Base-by-base conservation (phyloP, 2,113 vertebrate species). In the Ciconia maguari region DNA sequence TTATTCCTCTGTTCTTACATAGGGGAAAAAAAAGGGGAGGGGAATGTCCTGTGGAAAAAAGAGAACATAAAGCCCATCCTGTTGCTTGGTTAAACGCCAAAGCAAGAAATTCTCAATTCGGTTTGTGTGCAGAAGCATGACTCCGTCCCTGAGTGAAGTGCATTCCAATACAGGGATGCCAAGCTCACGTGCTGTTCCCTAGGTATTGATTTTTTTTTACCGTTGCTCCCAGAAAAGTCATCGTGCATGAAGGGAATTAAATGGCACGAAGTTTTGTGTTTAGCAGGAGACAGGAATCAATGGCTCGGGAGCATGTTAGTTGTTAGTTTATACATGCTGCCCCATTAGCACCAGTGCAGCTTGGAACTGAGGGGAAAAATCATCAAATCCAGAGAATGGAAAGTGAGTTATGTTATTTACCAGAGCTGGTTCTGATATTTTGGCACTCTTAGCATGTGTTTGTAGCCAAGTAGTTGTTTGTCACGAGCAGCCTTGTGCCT, bases 171-270 rank as follows among this genome's bases (percentile, higher is more conserved):
- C 34, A 66, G 82, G 54, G 64, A 85, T 87, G 91, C 87, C 89
- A 91, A 82, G 57, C 84, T 93, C 49, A 10, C 89, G 60, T 42
- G 41, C n/a, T 94, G 87, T 82, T 97, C 94, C 81, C 89, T 82
- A 46, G 81, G 70, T 94, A 92, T 66, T 87, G 48, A 68, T 91
- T 38, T 46, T 83, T 92, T 96, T 93, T 95, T 60, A 90, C 41
- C 79, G 85, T 83, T 93, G 66, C 82, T 97, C 90, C 93, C 96
- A 77, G 79, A 80, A 94, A 92, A 74, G 62, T 3, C 10, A 80
- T 94, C 54, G 49, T 88, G 75, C 78, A 62, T 72, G 38, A 83
- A 93, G 96, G 36, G n/a, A 94, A 96, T 96, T 94, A 96, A 96
- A 93, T 91, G 58, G 49, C 62, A 64, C 0, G 1, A 85, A 93